phyloP scores from a whole-genome alignment of 2,113 vertebrate genomes.

The Bubo blakistoni region DNA sequence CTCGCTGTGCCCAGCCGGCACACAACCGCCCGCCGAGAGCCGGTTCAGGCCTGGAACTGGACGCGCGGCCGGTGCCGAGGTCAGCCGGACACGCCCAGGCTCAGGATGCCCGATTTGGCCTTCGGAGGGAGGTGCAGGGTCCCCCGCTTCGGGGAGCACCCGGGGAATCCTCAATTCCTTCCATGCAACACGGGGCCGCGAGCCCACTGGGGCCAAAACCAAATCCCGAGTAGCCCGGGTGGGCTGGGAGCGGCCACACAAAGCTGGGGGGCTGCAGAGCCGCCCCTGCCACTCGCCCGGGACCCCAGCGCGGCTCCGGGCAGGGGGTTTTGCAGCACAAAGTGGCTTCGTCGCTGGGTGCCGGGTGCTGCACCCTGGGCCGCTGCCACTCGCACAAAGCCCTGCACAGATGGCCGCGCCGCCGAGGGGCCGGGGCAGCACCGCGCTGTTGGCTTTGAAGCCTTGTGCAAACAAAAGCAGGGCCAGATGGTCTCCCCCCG shows the following conservation, averaged over 20 bases:
- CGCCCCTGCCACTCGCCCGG: neutral
- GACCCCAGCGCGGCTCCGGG: neutral
- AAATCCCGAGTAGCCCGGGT: accelerated
- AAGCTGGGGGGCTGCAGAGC: neutral
- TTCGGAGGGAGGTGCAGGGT: no score
- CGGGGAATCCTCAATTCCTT: neutral
- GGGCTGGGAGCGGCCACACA: accelerated
- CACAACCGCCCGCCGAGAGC: accelerated
- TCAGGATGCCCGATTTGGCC: neutral
- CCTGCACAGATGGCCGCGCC: neutral
- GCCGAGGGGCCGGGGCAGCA: neutral
- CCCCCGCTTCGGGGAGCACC: no score
- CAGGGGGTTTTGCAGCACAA: neutral
- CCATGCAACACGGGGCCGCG: accelerated
- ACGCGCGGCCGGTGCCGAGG: accelerated
- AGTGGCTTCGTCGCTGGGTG: neutral
- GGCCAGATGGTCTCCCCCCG: neutral
- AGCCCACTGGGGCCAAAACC: no score
- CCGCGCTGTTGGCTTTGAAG: neutral
- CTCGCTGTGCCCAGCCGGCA: accelerated
- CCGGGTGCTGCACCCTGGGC: neutral
- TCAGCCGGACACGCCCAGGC: accelerated
- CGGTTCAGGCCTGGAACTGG: neutral
- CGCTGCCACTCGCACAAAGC: neutral
- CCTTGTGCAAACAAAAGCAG: neutral